Base-by-base conservation (phyloP, 2,113 vertebrate species). In the Heteronetta atricapilla region DNA sequence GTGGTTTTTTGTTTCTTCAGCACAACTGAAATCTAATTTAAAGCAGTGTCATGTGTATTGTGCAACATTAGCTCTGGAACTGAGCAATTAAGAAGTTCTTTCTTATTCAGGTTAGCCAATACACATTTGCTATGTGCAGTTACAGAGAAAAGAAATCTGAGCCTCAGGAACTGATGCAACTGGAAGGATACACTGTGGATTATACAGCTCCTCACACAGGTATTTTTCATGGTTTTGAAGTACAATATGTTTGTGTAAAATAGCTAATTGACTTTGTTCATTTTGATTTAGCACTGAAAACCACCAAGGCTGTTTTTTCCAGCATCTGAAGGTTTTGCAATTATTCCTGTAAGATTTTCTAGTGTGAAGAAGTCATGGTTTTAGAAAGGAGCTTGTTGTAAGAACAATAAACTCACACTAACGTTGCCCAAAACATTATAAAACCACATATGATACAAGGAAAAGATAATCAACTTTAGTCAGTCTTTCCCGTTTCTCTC, bases 101-200 rank as follows among this genome's bases (percentile, higher is more conserved):
- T 92, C 89, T 95, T 90, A 20, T 73, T 84, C 97, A 99, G 99
- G 99, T 99, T 81, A 99, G 99, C 97, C 99, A 99, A 92, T 99
- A 99, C 94, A 99, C 99, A 7, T 99, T 99, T 94, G 99, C 99
- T 70, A 99, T 99, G 99, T 99, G 99, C 97, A 99, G 99, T 97
- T 99, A 99, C 76, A 98, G 99, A 98, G 99, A 99, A 97, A 99
- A 99, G 97, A 99, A 99, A 89, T 98, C 99, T 2, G 99, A 99
- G 93, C 99, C 99, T 63, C 99, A 99, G 93, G 99, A 99, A 94
- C 97, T 99, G 94, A 99, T 99, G 99, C 99, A 99, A 93, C 98
- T 99, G 48, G 99, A 99, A 96, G 99, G 99, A 69, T 99, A 99
- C 95, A 99, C 99, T 25, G 99, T 99, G 97, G 99, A 99, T 96